A percentile compares a stretch with the other conserved stretches of the same genome.
phyloP scores from a whole-genome alignment of 2,113 vertebrate genomes.

The Crocuta crocuta region DNA sequence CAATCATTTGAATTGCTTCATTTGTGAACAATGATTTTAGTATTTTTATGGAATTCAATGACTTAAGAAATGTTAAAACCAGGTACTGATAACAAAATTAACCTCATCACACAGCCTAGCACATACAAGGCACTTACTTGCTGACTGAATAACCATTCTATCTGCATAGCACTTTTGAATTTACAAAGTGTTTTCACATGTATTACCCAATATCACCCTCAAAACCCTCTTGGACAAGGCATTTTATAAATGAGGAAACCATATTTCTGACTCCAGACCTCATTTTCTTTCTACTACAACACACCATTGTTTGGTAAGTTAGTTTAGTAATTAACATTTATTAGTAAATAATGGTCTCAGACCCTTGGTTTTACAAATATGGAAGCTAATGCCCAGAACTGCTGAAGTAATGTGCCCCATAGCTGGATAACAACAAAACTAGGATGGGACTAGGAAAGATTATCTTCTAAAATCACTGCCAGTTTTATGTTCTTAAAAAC shows the following conservation, averaged over 20 bases:
- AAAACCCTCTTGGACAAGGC: not conserved
- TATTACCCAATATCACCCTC: not conserved
- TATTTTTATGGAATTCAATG: not conserved
- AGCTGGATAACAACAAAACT: not conserved
- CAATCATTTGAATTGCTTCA: not conserved
- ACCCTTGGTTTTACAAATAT: conserved; percentile 25
- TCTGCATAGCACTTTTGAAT: conserved; percentile 11
- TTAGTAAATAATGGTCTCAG: conserved; percentile 1
- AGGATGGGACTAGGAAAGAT: not conserved
- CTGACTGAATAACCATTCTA: not conserved
- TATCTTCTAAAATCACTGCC: not conserved
- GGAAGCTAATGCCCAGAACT: not conserved
- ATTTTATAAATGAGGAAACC: conserved; percentile 8
- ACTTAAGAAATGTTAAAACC: conserved; percentile 32
- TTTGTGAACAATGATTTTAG: conserved; percentile 14
- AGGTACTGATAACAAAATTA: conserved; percentile 2
- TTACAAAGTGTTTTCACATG: not conserved
- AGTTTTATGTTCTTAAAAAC: conserved; percentile 7
- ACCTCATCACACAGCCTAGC: not conserved
- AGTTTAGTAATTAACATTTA: not conserved
- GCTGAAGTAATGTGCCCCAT: not conserved
- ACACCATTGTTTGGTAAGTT: not conserved
- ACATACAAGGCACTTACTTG: not conserved
- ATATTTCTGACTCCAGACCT: conserved; percentile 6
- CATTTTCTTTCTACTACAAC: conserved; percentile 20